Percentiles rank a stretch among this genome's conserved stretches.
These are phyloP conservation scores for Sapayoa aenigma DNA, from an alignment of 2,113 vertebrate species.

Conservation along the genomic window DNA sequence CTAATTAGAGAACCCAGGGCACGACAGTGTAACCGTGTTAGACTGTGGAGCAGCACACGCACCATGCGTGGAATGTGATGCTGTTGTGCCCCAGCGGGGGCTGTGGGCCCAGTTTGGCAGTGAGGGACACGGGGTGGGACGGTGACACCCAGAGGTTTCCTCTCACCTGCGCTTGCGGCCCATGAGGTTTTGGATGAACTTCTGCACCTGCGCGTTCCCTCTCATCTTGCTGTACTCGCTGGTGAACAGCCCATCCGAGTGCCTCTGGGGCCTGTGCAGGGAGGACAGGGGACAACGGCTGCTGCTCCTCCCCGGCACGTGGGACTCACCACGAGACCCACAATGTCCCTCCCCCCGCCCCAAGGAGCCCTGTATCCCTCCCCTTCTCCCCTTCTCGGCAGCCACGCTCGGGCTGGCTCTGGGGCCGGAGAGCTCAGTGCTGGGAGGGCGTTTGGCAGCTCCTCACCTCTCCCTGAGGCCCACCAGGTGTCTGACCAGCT, in stretches of 20 bases:
- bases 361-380: neutral
- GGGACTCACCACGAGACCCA: neutral
- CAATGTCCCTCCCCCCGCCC: neutral
- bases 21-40: neutral
- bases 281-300: accelerated
- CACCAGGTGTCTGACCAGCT: slow-evolving; percentile 62
- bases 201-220: slow-evolving; percentile 62
- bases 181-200: slow-evolving; percentile 68
- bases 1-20: neutral
- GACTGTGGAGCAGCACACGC: neutral
- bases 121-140: neutral
- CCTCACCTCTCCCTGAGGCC: slow-evolving; percentile 57
- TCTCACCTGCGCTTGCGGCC: slow-evolving; percentile 64
- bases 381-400: neutral
- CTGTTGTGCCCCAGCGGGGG: neutral
- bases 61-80: neutral
- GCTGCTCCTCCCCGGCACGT: accelerated
- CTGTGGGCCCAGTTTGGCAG: neutral
- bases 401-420: neutral
- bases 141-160: neutral
- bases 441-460: no score
- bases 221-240: slow-evolving; percentile 75
- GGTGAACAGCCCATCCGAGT: slow-evolving; percentile 74
- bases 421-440: no score
- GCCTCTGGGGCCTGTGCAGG: slow-evolving; percentile 58